These are phyloP conservation scores for Diadegma fenestrale DNA, from an alignment of 2,888 invertebrate genomes.

Conservation along the genomic window DNA sequence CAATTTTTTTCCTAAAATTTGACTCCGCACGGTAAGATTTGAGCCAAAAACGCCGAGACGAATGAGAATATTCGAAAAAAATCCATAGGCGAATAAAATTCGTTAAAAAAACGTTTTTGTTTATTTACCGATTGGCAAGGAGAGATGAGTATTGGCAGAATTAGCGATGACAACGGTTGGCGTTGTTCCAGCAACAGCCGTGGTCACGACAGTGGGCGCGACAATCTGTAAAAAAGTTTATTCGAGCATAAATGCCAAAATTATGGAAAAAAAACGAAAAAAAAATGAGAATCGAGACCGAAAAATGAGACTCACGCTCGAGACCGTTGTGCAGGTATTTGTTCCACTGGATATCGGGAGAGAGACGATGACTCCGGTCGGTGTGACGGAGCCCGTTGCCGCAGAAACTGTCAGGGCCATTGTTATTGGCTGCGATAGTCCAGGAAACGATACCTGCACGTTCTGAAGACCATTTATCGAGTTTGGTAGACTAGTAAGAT, in stretches of 20 bases:
- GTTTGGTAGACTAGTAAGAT: slow-evolving; percentile 89
- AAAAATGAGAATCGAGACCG: slow-evolving; percentile 29
- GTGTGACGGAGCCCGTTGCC: slow-evolving; percentile 85
- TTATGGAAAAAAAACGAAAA: background rate
- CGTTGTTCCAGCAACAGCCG: slow-evolving; percentile 81
- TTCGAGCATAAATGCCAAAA: background rate
- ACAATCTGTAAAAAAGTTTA: slow-evolving; percentile 80
- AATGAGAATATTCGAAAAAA: slow-evolving; percentile 2
- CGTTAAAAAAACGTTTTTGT: background rate
- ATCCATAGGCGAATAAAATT: background rate
- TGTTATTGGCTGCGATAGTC: slow-evolving; percentile 94
- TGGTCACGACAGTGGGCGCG: slow-evolving; percentile 82
- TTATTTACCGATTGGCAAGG: slow-evolving; percentile 83
- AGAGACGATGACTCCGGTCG: slow-evolving; percentile 89
- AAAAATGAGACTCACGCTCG: slow-evolving; percentile 80
- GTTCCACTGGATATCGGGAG: slow-evolving; percentile 87
- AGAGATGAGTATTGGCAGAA: slow-evolving; percentile 84
- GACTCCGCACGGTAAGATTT: too few relatives aligned
- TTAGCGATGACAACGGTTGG: slow-evolving; percentile 84
- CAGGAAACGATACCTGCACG: slow-evolving; percentile 92
- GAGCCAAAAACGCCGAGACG: background rate
- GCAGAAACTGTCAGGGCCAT: slow-evolving; percentile 91
- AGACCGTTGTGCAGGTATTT: slow-evolving; percentile 84
- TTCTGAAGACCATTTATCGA: slow-evolving; percentile 91
- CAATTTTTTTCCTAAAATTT: too few relatives aligned